Conservation (phyloP, 2,888 invertebrate genomes). For the Chaetogeoica ovagalla region DNA sequence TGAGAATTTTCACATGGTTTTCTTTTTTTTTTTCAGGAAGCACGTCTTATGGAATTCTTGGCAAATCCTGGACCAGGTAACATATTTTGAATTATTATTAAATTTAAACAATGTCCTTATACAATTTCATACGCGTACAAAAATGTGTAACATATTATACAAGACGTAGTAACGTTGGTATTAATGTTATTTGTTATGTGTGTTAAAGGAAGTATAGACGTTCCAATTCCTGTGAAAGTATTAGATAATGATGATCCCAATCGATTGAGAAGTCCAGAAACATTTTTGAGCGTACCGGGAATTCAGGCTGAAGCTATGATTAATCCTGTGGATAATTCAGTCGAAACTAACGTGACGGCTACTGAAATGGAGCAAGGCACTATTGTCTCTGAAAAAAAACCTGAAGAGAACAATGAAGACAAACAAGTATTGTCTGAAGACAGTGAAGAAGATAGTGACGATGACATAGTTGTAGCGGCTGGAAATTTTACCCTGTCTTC, state of each 20-base stretch:
- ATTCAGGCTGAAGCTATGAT: neutral
- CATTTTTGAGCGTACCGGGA: neutral
- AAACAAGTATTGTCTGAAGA: constrained; percentile 42
- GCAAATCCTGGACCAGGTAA: constrained; percentile 50
- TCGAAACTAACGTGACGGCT: neutral
- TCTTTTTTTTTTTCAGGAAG: constrained; percentile 36
- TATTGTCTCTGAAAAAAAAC: constrained; percentile 6
- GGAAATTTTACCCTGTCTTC: constrained; percentile 48
- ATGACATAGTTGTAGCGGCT: constrained; percentile 45
- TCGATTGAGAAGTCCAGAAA: constrained; percentile 38
- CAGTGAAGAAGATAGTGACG: constrained; percentile 50
- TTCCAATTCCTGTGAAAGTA: constrained; percentile 17
- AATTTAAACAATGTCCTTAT: neutral
- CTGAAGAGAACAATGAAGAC: constrained; percentile 40
- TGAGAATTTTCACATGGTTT: neutral
- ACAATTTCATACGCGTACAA: neutral
- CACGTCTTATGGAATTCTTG: constrained; percentile 50
- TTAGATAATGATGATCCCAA: constrained; percentile 22
- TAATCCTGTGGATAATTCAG: constrained; percentile 1
- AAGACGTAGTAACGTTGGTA: neutral
- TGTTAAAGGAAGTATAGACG: constrained; percentile 33
- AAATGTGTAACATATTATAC: no score
- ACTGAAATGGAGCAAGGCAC: neutral
- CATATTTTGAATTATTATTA: neutral
- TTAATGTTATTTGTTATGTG: neutral